A percentile compares a stretch with the other conserved stretches of the same genome.
These are phyloP conservation scores for Trachemys scripta DNA, from an alignment of 2,113 vertebrate species.

Conservation along the genomic window DNA sequence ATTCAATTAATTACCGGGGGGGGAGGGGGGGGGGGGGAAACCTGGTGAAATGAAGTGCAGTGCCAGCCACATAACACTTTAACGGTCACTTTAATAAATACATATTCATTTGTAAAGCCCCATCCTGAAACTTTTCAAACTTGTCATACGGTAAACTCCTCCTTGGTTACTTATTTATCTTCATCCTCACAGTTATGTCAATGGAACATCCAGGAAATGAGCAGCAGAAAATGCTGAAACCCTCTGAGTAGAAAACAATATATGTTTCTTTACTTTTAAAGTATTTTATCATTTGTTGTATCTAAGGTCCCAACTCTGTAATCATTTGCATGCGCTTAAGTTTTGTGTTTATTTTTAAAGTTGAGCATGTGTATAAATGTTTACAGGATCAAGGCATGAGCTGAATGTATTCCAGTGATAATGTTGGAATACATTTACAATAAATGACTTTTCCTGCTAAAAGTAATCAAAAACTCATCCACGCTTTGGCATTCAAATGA, in stretches of 20 bases:
- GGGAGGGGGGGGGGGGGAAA: too few species aligned
- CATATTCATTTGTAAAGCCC: neutral
- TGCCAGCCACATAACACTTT: too few species aligned
- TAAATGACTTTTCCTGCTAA: neutral
- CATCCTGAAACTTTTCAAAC: neutral
- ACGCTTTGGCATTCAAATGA: neutral
- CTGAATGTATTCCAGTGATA: neutral
- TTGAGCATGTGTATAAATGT: neutral
- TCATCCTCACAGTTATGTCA: neutral
- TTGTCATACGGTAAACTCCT: neutral
- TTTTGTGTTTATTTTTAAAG: neutral
- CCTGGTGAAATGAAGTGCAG: too few species aligned
- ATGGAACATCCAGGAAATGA: neutral
- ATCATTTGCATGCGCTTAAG: neutral
- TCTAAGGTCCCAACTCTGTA: too few species aligned
- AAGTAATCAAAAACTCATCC: neutral
- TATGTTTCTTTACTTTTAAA: neutral
- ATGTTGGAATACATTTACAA: neutral
- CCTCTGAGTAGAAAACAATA: neutral
- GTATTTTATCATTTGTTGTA: neutral
- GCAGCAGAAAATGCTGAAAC: neutral
- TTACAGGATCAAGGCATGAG: neutral
- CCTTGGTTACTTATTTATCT: neutral
- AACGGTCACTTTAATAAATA: neutral
- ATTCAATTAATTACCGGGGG: neutral